phyloP scores from a whole-genome alignment of 2,888 invertebrate genomes.

The Eurois occulta region DNA sequence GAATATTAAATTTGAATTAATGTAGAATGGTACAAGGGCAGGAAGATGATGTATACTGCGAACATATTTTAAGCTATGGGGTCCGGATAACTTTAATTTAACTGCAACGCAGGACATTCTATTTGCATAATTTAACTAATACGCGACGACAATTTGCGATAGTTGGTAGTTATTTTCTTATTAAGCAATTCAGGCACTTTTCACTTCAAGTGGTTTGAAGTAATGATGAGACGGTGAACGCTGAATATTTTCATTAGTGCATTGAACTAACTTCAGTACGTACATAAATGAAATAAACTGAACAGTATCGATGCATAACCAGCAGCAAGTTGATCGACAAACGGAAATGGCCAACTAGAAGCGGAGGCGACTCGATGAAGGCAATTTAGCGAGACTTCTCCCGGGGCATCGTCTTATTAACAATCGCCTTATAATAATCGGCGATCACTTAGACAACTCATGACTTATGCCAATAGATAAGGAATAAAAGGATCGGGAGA shows the following conservation, averaged over 20 bases:
- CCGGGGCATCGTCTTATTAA: slow-evolving; percentile 73
- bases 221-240: slow-evolving; percentile 2
- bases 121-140: neutral
- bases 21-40: too few relatives aligned
- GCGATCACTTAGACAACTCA: neutral
- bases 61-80: slow-evolving; percentile 53
- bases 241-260: slow-evolving; percentile 41
- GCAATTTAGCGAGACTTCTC: slow-evolving; percentile 74
- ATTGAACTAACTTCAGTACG: slow-evolving; percentile 44
- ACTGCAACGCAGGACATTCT: neutral
- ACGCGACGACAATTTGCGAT: neutral
- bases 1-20: slow-evolving; percentile 68
- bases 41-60: too few relatives aligned
- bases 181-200: neutral
- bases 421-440: slow-evolving; percentile 57
- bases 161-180: slow-evolving; percentile 1
- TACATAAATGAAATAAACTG: slow-evolving; percentile 62
- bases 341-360: slow-evolving; percentile 85
- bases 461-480: neutral
- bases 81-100: slow-evolving; percentile 16
- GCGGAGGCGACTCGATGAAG: slow-evolving; percentile 74
- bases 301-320: slow-evolving; percentile 70
- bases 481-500: neutral
- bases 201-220: neutral
- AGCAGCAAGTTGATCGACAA: slow-evolving; percentile 75